Conservation (phyloP, 2,113 vertebrate genomes). For the Ploceus nigricollis region DNA sequence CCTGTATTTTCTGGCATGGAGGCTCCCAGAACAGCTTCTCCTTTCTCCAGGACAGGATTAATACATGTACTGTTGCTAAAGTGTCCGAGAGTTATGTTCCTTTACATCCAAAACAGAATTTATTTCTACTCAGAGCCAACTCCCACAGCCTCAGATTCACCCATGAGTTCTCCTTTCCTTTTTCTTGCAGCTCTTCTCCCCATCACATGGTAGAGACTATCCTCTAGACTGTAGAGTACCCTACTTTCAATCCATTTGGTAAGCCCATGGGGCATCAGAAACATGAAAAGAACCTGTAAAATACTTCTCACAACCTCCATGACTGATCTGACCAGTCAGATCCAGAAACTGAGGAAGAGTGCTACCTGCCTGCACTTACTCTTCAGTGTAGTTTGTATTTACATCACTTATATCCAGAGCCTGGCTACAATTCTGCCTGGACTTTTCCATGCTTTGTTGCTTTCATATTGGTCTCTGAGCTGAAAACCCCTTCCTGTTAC, state of each 20-base stretch:
- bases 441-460: neutral
- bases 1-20: conserved; percentile 41
- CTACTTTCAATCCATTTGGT: neutral
- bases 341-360: neutral
- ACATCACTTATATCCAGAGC: neutral
- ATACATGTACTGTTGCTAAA: conserved; percentile 35
- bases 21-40: conserved; percentile 43
- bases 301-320: neutral
- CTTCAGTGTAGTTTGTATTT: neutral
- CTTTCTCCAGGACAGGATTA: conserved; percentile 50
- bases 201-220: neutral
- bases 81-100: neutral
- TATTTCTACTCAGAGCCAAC: neutral
- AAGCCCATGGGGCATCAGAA: neutral
- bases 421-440: neutral
- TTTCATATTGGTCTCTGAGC: neutral
- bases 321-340: neutral
- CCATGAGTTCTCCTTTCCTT: neutral
- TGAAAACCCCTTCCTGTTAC: neutral
- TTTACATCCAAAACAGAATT: neutral
- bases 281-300: neutral
- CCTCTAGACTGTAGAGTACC: neutral
- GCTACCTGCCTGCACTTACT: neutral
- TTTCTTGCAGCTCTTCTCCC: neutral
- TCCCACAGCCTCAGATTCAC: neutral